These are phyloP conservation scores for Melitaea cinxia DNA, from an alignment of 1,140 invertebrate genomes.

Conservation along the genomic window DNA sequence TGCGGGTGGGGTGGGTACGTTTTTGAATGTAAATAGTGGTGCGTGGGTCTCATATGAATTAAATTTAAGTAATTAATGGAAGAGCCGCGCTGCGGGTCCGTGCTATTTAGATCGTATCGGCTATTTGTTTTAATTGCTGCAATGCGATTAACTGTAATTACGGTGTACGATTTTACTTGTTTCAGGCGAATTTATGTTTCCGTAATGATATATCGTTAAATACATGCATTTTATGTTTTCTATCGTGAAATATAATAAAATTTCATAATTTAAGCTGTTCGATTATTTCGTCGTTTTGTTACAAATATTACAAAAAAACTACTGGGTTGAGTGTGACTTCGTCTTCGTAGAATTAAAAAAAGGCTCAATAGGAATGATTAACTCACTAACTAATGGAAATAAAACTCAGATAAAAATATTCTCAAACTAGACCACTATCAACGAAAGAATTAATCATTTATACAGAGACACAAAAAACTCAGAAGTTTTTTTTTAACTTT, in stretches of 20 bases:
- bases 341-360: no score
- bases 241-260: no score
- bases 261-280: no score
- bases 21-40: slow-evolving; percentile 80
- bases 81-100: slow-evolving; percentile 46
- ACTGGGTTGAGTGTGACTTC: no score
- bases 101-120: slow-evolving; percentile 48
- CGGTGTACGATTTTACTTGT: slow-evolving; percentile 8
- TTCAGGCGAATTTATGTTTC: slow-evolving; percentile 4
- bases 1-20: slow-evolving; percentile 67
- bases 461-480: no score
- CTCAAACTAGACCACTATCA: no score
- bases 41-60: slow-evolving; percentile 74
- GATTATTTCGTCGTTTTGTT: no score
- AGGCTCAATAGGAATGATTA: no score
- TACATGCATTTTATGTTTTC: neutral
- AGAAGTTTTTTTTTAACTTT: neutral
- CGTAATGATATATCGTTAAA: slow-evolving; percentile 5
- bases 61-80: slow-evolving; percentile 81
- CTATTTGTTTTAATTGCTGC: slow-evolving; percentile 50
- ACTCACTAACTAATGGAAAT: no score
- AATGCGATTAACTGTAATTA: slow-evolving; percentile 40
- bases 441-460: no score
- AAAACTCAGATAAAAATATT: no score
- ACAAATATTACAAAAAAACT: no score